Percentiles rank a stretch among this genome's conserved stretches.
phyloP scores from a whole-genome alignment of 2,113 vertebrate genomes.

The Ceyx cyanopectus region DNA sequence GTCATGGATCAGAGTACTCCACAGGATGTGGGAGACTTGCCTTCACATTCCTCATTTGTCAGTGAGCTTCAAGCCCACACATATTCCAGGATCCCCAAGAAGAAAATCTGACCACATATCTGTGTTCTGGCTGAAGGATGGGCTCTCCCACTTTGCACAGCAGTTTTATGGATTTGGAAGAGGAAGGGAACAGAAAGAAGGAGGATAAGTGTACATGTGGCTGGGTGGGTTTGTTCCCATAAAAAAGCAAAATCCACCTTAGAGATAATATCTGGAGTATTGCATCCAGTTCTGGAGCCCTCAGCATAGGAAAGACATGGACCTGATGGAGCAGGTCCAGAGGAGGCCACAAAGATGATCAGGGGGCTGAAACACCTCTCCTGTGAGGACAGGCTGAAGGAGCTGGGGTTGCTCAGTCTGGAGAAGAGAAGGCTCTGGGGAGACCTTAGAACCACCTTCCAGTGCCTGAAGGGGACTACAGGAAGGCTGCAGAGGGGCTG shows the following conservation, averaged over 20 bases:
- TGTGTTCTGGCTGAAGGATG: background rate
- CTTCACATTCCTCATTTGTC: conserved; percentile 40
- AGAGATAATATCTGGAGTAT: background rate
- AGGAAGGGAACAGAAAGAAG: background rate
- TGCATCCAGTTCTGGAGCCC: too few relatives aligned
- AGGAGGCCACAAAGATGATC: too few relatives aligned
- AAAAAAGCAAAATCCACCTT: background rate
- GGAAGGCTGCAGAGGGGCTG: too few relatives aligned
- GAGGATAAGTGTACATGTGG: background rate
- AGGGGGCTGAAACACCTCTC: too few relatives aligned
- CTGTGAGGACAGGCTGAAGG: too few relatives aligned
- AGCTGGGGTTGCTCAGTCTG: too few relatives aligned
- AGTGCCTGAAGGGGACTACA: too few relatives aligned
- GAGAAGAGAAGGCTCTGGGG: too few relatives aligned
- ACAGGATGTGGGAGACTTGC: conserved; percentile 65
- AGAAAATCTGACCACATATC: conserved; percentile 42
- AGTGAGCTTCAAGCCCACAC: conserved; percentile 44
- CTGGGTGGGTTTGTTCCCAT: background rate
- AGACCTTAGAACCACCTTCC: too few relatives aligned
- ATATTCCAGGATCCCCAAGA: conserved; percentile 38
- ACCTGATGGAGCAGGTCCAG: too few relatives aligned
- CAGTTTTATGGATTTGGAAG: background rate
- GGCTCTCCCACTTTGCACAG: background rate
- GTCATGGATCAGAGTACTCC: background rate
- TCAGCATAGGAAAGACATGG: too few relatives aligned